Conservation (phyloP, 2,113 vertebrate genomes). For the Spea multiplicata region DNA sequence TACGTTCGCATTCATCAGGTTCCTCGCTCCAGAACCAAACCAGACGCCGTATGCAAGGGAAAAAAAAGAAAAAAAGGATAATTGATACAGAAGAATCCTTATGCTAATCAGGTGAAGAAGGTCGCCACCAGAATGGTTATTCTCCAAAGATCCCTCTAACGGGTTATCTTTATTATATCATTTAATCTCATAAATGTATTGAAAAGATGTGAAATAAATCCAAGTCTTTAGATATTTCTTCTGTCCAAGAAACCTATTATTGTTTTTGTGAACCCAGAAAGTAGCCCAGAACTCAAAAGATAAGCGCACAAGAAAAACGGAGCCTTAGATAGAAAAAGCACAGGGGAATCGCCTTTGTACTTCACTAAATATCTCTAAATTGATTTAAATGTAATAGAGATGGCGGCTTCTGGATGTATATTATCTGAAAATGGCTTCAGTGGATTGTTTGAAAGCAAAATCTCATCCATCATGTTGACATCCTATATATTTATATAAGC, state of each 20-base stretch:
- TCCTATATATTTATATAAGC: conserved; percentile 32
- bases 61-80: too few relatives aligned
- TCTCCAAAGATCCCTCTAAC: too few relatives aligned
- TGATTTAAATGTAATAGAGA: background rate
- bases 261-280: background rate
- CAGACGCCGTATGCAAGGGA: too few relatives aligned
- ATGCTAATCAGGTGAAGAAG: too few relatives aligned
- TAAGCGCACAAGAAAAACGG: conserved; percentile 16
- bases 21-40: too few relatives aligned
- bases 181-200: background rate
- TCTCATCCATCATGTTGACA: conserved; percentile 32
- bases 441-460: background rate
- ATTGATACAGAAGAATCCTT: too few relatives aligned
- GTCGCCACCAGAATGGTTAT: too few relatives aligned
- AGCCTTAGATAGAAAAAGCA: background rate
- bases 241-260: conserved; percentile 1
- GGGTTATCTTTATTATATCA: too few relatives aligned
- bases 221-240: conserved; percentile 3
- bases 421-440: background rate
- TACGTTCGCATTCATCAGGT: too few relatives aligned
- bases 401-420: background rate
- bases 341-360: background rate
- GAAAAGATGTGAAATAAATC: conserved; percentile 4
- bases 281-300: background rate
- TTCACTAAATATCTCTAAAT: background rate